These are phyloP conservation scores for Hirtodrosophila histrioides DNA, from an alignment of 2,888 invertebrate species.

Conservation along the genomic window DNA sequence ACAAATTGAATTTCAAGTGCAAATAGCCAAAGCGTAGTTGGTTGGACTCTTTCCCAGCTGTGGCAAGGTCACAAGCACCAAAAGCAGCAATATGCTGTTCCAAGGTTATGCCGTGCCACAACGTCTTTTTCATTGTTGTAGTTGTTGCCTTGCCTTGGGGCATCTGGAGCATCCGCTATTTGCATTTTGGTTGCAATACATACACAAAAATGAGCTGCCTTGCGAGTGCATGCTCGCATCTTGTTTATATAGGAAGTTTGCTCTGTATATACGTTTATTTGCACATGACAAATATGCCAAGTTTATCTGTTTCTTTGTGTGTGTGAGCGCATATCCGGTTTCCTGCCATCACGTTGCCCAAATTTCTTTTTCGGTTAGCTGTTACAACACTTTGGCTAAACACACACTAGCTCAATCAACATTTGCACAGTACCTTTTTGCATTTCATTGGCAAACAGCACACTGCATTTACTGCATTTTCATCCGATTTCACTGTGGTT, in stretches of 20 bases:
- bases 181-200: slow-evolving; percentile 71
- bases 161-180: slow-evolving; percentile 63
- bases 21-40: slow-evolving; percentile 22
- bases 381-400: slow-evolving; percentile 34
- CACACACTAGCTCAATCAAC: slow-evolving; percentile 64
- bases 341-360: slow-evolving; percentile 43
- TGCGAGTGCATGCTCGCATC: slow-evolving; percentile 31
- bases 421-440: slow-evolving; percentile 73
- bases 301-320: slow-evolving; percentile 39
- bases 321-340: slow-evolving; percentile 57
- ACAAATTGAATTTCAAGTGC: slow-evolving; percentile 67
- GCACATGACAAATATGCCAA: slow-evolving; percentile 64
- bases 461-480: slow-evolving; percentile 62
- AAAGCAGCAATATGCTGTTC: background rate
- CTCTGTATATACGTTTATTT: slow-evolving; percentile 56
- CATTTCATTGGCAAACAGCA: slow-evolving; percentile 66
- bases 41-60: background rate
- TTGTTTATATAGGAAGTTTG: slow-evolving; percentile 60
- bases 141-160: slow-evolving; percentile 19
- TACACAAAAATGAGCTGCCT: slow-evolving; percentile 62
- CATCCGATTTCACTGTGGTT: slow-evolving; percentile 36
- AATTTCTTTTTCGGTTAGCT: slow-evolving; percentile 47
- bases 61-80: slow-evolving; percentile 42
- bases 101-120: slow-evolving; percentile 29
- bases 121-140: background rate